Evolutionary conservation across 2,797 vertebrate species (phyloP).

Genomic region (Hypotaenidia philippensis): DNA sequence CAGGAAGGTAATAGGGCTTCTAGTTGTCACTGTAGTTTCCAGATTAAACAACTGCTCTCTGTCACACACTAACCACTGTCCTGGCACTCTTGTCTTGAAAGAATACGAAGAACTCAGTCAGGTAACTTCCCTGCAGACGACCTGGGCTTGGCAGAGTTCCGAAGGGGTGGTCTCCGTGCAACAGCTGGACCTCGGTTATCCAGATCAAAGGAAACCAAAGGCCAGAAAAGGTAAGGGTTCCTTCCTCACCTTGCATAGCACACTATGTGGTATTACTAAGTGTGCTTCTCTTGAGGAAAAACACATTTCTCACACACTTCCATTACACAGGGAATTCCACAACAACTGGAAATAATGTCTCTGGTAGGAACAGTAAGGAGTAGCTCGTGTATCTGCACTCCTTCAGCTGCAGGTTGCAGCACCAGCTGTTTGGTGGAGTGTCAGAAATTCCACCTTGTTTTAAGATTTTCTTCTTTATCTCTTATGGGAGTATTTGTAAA

Average conservation of each 20-base stretch:
- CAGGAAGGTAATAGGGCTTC: background rate
- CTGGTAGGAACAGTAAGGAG: background rate
- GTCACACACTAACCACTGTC: conserved; percentile 24
- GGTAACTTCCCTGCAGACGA: conserved; percentile 90
- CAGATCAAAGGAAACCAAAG: conserved; percentile 88
- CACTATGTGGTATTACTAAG: accelerated
- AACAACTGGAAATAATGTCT: background rate
- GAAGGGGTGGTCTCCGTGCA: conserved; percentile 92
- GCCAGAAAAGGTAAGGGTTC: conserved; percentile 76
- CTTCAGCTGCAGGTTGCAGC: background rate
- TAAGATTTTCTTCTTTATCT: background rate
- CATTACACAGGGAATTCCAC: accelerated
- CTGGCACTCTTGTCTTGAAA: conserved; percentile 71
- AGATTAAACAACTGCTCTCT: background rate
- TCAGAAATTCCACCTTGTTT: background rate
- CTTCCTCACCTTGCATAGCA: background rate
- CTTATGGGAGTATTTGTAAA: background rate
- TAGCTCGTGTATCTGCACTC: too few species aligned
- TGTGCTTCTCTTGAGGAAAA: background rate
- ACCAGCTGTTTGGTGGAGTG: background rate
- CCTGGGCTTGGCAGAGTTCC: conserved; percentile 88
- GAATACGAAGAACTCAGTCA: conserved; percentile 94
- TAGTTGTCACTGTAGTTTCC: background rate
- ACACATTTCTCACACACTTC: accelerated
- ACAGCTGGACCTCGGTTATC: conserved; percentile 94